These are phyloP conservation scores for Chionis minor DNA, from an alignment of 2,113 vertebrate species.

Conservation along the genomic window DNA sequence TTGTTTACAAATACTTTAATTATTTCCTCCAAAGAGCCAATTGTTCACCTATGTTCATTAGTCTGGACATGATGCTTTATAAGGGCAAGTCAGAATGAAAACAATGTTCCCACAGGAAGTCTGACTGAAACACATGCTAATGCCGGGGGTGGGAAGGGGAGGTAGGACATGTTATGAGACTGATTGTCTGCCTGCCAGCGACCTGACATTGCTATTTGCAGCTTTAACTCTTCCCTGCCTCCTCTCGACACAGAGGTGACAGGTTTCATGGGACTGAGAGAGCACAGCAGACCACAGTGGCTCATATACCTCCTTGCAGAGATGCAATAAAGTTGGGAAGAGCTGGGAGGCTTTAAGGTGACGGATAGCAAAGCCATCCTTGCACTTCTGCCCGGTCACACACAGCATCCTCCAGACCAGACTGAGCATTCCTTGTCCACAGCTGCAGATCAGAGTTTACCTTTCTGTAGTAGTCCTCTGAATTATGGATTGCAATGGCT, in stretches of 20 bases:
- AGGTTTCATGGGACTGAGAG: neutral
- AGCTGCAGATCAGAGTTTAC: neutral
- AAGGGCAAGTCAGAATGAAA: neutral
- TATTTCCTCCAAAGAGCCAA: neutral
- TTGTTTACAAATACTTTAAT: neutral
- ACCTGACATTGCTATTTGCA: rapidly evolving
- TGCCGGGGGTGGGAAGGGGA: rapidly evolving
- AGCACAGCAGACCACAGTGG: neutral
- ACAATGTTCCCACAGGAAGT: neutral
- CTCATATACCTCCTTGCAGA: neutral
- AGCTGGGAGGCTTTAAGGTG: neutral
- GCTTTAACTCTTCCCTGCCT: neutral
- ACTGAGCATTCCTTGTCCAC: neutral
- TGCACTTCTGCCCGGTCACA: neutral
- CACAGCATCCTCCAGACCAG: rapidly evolving
- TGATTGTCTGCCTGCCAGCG: neutral
- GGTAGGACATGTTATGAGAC: neutral
- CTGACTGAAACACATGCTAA: neutral
- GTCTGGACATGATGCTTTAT: neutral
- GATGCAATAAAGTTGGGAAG: neutral
- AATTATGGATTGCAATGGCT: neutral
- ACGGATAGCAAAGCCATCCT: neutral
- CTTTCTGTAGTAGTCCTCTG: neutral
- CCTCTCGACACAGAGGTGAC: neutral
- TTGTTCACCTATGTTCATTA: neutral